Base-by-base conservation (phyloP, 2,888 invertebrate genomes). In the Cantharis rufa region DNA sequence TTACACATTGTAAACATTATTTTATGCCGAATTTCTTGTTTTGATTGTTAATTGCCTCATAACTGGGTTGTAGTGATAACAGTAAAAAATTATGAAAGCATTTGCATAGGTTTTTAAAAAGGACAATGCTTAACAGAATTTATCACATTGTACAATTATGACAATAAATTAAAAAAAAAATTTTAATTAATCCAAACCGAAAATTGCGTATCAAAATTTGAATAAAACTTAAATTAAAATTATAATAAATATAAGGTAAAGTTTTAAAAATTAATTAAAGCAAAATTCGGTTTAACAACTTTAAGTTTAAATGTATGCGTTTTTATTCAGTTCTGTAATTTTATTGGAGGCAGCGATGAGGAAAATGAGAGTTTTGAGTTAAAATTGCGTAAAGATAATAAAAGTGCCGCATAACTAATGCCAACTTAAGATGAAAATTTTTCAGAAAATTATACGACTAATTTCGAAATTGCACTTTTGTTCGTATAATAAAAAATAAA, bases 321-420 rank as follows among this genome's bases (percentile, higher is more conserved):
- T 48, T 48, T 48, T 48, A 48, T 48, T 48, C 48, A 48, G 48
- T n/a, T 48, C 48, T 48, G 48, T 48, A 48, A 75, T 68, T 75
- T 75, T 71, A 75, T 71, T 71, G 68, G n/a, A 72, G n/a, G 48
- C 71, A 75, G 62, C 71, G 71, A 48, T 61, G 68, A 63, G 18
- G 64, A 75, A 75, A 75, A 71, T 69, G 71, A 71, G 69, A 69
- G 64, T 61, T 62, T 61, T 24, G 64, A 28, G 32, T 70, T 21
- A 70, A 63, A 74, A 70, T 74, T 48, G 32, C 74, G 63, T 18
- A 74, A 74, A 74, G 74, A 74, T 74, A 74, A 74, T 74, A 74
- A 70, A 70, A 64, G 63, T 70, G 32, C 64, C 64, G 62, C 70
- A 15, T 18, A 28, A 70, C 63, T 63, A 63, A 63, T 63, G 63